Evolutionary conservation across 2,797 vertebrate species (phyloP).

Genomic region (Calcarius lapponicus): DNA sequence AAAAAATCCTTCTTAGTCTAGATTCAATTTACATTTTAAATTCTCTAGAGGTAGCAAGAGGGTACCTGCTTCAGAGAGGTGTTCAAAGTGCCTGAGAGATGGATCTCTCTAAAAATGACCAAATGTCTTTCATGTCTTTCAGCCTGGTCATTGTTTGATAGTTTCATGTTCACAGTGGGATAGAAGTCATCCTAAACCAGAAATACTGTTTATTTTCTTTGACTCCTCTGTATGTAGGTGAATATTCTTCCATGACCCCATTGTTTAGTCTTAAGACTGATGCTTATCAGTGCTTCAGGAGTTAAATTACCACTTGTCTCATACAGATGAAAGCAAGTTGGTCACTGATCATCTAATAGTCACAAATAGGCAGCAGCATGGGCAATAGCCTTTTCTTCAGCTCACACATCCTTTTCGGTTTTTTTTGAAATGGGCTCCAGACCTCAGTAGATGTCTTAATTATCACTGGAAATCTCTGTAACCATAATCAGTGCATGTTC

Average conservation of each 20-base stretch:
- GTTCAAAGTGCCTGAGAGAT: background rate
- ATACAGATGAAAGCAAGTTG: background rate
- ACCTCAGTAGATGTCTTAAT: background rate
- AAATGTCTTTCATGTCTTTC: background rate
- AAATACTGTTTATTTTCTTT: background rate
- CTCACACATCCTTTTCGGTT: rapidly evolving
- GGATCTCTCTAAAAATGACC: background rate
- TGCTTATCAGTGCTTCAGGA: background rate
- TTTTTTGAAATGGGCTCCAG: background rate
- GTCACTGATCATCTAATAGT: background rate
- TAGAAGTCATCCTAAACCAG: background rate
- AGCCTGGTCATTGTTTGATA: background rate
- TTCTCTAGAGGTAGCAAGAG: background rate
- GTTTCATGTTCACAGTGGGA: background rate
- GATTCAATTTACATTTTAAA: background rate
- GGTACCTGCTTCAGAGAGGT: background rate
- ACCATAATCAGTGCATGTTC: background rate
- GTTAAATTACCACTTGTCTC: background rate
- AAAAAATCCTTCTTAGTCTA: background rate
- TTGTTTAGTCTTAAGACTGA: background rate
- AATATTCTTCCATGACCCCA: background rate
- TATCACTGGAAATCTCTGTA: background rate
- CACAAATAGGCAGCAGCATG: background rate
- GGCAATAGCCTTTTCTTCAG: background rate
- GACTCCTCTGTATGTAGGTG: background rate